phyloP scores from a whole-genome alignment of 2,797 vertebrate genomes.

The Gallinago stenura region DNA sequence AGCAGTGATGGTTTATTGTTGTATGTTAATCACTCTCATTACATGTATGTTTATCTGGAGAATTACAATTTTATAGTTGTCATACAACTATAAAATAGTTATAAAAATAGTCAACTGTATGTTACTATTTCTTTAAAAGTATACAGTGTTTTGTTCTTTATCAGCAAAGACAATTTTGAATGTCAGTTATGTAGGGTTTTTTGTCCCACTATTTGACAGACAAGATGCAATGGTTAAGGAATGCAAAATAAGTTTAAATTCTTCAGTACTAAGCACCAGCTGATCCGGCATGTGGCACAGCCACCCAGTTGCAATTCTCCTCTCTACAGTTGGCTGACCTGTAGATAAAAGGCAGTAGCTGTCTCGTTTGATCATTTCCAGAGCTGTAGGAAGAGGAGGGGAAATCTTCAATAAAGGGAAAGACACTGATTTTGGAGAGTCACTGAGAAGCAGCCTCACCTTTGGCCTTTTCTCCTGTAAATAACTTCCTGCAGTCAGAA shows the following conservation, averaged over 20 bases:
- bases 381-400: neutral
- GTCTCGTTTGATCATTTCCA: neutral
- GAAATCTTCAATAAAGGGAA: neutral
- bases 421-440: neutral
- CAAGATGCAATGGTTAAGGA: neutral
- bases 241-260: neutral
- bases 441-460: neutral
- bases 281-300: neutral
- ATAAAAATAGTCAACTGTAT: constrained; percentile 62
- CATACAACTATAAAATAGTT: neutral
- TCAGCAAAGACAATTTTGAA: neutral
- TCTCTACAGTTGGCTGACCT: neutral
- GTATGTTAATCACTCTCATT: constrained; percentile 72
- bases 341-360: neutral
- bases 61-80: constrained; percentile 54
- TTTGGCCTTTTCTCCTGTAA: neutral
- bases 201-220: neutral
- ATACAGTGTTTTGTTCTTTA: constrained; percentile 19
- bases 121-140: constrained; percentile 55
- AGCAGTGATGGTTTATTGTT: constrained; percentile 72
- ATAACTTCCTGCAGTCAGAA: neutral
- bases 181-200: neutral
- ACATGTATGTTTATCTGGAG: constrained; percentile 69
- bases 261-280: neutral
- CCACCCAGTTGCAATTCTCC: neutral